Conservation (phyloP, 2,888 invertebrate genomes). For the Athalia cordata region DNA sequence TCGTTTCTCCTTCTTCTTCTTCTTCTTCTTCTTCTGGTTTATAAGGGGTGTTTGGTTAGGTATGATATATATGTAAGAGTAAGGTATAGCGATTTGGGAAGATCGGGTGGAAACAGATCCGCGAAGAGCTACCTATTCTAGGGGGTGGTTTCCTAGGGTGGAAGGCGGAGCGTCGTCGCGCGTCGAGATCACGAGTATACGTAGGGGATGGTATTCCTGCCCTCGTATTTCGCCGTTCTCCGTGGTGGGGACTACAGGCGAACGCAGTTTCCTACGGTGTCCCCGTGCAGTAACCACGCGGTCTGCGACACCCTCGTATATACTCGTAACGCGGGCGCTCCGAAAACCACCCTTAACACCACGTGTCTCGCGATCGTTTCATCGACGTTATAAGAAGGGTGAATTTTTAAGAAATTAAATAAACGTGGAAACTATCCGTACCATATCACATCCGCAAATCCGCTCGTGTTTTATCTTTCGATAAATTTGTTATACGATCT, state of each 20-base stretch:
- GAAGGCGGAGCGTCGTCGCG: slow-evolving; percentile 71
- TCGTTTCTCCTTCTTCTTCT: too few relatives aligned
- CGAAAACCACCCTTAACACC: not conserved
- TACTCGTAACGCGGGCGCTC: slow-evolving; percentile 15
- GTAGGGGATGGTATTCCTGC: slow-evolving; percentile 55
- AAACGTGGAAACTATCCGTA: not conserved
- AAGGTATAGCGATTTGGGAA: not conserved
- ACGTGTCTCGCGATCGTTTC: slow-evolving; percentile 7
- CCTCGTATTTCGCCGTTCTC: slow-evolving; percentile 52
- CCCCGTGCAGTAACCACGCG: slow-evolving; percentile 64
- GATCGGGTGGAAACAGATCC: not conserved
- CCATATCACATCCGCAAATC: too few relatives aligned
- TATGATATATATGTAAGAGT: too few relatives aligned
- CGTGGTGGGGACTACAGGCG: slow-evolving; percentile 62
- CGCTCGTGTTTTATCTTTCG: not conserved
- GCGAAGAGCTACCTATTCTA: slow-evolving; percentile 40
- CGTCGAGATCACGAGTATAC: slow-evolving; percentile 60
- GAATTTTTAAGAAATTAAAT: not conserved
- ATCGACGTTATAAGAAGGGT: not conserved
- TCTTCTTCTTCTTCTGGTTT: too few relatives aligned
- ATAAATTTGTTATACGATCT: not conserved
- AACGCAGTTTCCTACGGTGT: slow-evolving; percentile 68
- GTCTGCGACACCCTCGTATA: slow-evolving; percentile 40
- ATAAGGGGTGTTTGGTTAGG: too few relatives aligned
- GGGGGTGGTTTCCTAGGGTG: slow-evolving; percentile 59